phyloP scores from a whole-genome alignment of 2,113 vertebrate species.

The Ginglymostoma cirratum region DNA sequence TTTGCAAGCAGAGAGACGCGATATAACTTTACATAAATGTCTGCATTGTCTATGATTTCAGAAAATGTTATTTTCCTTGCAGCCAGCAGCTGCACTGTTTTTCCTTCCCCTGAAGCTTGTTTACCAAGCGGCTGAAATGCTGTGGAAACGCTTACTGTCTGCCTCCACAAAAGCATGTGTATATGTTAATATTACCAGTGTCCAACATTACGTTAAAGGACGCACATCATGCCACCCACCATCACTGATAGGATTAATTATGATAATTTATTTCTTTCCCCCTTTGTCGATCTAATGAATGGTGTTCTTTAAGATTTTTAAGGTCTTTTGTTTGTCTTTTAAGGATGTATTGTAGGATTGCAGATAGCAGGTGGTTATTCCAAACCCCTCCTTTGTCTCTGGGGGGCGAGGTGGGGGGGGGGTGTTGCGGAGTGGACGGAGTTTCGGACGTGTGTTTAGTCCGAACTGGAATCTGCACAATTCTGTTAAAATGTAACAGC shows the following conservation, averaged over 20 bases:
- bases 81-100: constrained; percentile 37
- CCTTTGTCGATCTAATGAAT: constrained; percentile 90
- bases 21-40: constrained; percentile 9
- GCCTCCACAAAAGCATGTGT: constrained; percentile 54
- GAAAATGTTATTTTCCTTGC: constrained; percentile 1
- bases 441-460: constrained; percentile 25
- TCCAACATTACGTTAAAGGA: constrained; percentile 48
- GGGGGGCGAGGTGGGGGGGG: constrained; percentile 46
- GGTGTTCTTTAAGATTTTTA: constrained; percentile 78
- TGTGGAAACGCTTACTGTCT: constrained; percentile 47
- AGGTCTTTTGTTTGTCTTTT: constrained; percentile 82
- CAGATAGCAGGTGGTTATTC: constrained; percentile 80
- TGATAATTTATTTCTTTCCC: constrained; percentile 91
- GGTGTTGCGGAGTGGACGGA: neutral
- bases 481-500: constrained; percentile 33
- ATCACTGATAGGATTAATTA: constrained; percentile 85
- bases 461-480: constrained; percentile 17
- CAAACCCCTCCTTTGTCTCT: constrained; percentile 68
- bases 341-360: constrained; percentile 73
- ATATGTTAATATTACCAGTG: constrained; percentile 52
- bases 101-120: constrained; percentile 46
- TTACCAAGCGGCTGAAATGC: constrained; percentile 54
- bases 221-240: constrained; percentile 75
- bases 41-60: constrained; percentile 3
- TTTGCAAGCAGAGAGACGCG: neutral